Percentiles rank a stretch among this genome's conserved stretches.
Evolutionary conservation across 2,888 invertebrate genomes (phyloP).

Genomic region (Deilephila elpenor): DNA sequence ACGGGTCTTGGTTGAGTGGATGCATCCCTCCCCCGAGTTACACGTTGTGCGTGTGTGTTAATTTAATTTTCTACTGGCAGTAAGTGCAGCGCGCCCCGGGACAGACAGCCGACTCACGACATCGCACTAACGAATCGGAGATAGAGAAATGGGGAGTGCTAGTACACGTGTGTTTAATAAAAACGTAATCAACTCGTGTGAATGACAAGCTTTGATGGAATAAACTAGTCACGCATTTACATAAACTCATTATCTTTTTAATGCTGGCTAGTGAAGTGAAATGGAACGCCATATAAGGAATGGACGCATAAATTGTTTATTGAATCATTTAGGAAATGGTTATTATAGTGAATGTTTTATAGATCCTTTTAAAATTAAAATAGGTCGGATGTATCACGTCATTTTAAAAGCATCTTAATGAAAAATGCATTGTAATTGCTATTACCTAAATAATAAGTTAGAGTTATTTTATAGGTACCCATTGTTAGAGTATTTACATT

Average conservation of each 20-base stretch:
- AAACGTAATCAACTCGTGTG: constrained; percentile 18
- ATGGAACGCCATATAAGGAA: not conserved
- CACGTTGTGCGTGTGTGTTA: constrained; percentile 78
- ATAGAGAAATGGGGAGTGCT: constrained; percentile 19
- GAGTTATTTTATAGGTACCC: too few relatives aligned
- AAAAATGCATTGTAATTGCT: too few relatives aligned
- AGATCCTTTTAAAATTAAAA: too few relatives aligned
- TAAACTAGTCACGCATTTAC: constrained; percentile 1
- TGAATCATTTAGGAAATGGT: not conserved
- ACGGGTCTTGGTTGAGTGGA: constrained; percentile 57
- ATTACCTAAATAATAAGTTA: too few relatives aligned
- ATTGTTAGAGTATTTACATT: too few relatives aligned
- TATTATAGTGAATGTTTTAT: not conserved
- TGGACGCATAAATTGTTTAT: not conserved
- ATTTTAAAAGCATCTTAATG: too few relatives aligned
- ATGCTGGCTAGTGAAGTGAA: not conserved
- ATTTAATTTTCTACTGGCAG: constrained; percentile 79
- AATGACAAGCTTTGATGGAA: constrained; percentile 1
- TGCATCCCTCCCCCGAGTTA: constrained; percentile 65
- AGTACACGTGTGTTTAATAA: constrained; percentile 16
- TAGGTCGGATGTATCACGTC: too few relatives aligned
- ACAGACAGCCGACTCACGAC: constrained; percentile 52
- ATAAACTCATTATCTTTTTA: not conserved
- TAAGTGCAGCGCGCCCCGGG: constrained; percentile 72
- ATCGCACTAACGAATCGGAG: constrained; percentile 21